Evolutionary conservation across 2,888 invertebrate species (phyloP).

Genomic region (Microctonus brassicae): DNA sequence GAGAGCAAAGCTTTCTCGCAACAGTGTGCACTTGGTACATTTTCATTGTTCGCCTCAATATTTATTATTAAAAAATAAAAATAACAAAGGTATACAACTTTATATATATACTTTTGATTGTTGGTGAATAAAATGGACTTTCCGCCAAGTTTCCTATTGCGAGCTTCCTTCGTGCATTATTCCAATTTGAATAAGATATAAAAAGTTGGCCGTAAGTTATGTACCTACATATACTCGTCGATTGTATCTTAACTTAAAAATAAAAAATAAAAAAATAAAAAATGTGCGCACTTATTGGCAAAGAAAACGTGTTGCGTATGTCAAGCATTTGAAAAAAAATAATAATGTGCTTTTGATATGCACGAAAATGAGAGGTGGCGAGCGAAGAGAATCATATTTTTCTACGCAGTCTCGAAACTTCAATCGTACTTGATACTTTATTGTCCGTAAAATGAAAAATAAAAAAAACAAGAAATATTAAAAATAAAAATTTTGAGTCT

Average conservation of each 20-base stretch:
- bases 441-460: not conserved
- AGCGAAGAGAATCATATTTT: slow-evolving; percentile 61
- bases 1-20: slow-evolving; percentile 16
- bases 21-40: slow-evolving; percentile 11
- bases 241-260: not conserved
- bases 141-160: slow-evolving; percentile 12
- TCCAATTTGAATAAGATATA: slow-evolving; percentile 1
- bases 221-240: not conserved
- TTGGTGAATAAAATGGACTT: slow-evolving; percentile 4
- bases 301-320: not conserved
- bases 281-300: not conserved
- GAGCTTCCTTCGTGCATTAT: slow-evolving; percentile 22
- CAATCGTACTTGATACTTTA: not conserved
- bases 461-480: slow-evolving; percentile 32
- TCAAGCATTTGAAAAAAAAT: too few relatives aligned
- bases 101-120: slow-evolving; percentile 5
- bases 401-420: slow-evolving; percentile 60
- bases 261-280: too few relatives aligned
- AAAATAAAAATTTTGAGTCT: slow-evolving; percentile 26
- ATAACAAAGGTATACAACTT: not conserved
- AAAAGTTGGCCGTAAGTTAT: not conserved
- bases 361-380: slow-evolving; percentile 22
- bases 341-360: not conserved
- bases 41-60: slow-evolving; percentile 12
- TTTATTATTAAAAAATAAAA: slow-evolving; percentile 12